Evolutionary conservation across 30 jellyfish, hydroid and myxozoan genomes (phyloP).

Genomic region (Turritopsis dohrnii): DNA sequence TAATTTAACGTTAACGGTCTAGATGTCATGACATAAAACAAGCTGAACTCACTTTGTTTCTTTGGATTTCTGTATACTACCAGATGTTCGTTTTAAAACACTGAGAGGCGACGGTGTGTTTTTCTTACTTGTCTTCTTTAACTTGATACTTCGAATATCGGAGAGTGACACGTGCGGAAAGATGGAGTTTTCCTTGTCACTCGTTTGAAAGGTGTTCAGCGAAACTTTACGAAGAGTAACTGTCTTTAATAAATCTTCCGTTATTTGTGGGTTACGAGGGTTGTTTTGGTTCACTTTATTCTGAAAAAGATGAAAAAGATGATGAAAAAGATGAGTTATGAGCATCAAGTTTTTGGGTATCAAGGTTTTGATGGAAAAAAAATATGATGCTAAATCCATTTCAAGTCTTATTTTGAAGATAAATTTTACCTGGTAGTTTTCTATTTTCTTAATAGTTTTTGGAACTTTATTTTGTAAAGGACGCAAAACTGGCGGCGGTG

Average conservation of each 20-base stretch:
- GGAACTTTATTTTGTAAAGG: constrained; percentile 27
- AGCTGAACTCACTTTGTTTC: not conserved
- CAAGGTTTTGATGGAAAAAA: too few species aligned
- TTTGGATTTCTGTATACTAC: constrained; percentile 8
- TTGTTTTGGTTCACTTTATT: not conserved
- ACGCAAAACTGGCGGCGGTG: constrained; percentile 41
- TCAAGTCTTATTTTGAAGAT: too few species aligned
- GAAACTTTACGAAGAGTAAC: constrained; percentile 24
- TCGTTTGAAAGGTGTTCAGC: not conserved
- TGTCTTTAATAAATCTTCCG: constrained; percentile 37
- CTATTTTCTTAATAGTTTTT: not conserved
- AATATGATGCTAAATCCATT: too few species aligned
- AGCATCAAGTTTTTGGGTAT: not conserved
- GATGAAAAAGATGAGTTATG: not conserved
- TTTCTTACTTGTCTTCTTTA: constrained; percentile 25
- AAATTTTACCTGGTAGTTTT: constrained; percentile 23
- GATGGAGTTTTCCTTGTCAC: not conserved
- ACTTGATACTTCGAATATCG: constrained; percentile 39
- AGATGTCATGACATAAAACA: not conserved
- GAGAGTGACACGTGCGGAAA: constrained; percentile 33
- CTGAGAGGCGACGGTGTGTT: not conserved
- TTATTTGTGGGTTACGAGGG: constrained; percentile 18
- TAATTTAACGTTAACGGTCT: not conserved
- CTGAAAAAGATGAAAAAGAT: not conserved
- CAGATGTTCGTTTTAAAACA: not conserved